phyloP scores from a whole-genome alignment of 2,797 vertebrate species.

The Kryptolebias ocellatus region DNA sequence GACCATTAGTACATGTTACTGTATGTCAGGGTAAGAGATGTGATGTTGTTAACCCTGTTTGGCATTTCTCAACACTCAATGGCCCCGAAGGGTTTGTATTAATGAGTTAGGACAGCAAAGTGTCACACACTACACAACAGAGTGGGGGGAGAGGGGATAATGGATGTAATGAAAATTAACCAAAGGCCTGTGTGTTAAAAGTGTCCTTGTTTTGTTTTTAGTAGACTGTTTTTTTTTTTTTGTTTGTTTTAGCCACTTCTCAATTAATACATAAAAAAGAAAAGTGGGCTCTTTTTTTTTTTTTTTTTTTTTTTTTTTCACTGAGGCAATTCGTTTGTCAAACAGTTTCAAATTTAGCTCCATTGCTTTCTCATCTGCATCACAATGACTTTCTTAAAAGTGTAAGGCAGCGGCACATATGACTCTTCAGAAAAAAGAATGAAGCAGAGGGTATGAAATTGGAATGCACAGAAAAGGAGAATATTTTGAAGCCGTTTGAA shows the following conservation, averaged over 20 bases:
- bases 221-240: background rate
- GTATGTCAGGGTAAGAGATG: constrained; percentile 63
- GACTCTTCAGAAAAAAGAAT: constrained; percentile 29
- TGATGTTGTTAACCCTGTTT: constrained; percentile 70
- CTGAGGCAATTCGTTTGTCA: background rate
- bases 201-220: constrained; percentile 44
- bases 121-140: constrained; percentile 47
- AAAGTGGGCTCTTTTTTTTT: background rate
- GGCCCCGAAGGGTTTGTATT: constrained; percentile 69
- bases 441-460: constrained; percentile 52
- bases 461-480: constrained; percentile 65
- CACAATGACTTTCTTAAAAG: constrained; percentile 24
- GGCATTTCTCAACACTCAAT: constrained; percentile 67
- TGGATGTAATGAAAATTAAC: constrained; percentile 55
- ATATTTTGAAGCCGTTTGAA: constrained; percentile 60
- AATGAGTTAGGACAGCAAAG: constrained; percentile 63
- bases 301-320: background rate
- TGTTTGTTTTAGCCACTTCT: constrained; percentile 4
- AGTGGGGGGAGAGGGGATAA: constrained; percentile 24
- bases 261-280: background rate
- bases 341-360: background rate
- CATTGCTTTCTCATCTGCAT: constrained; percentile 8
- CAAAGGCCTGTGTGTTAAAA: constrained; percentile 32
- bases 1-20: constrained; percentile 50
- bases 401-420: constrained; percentile 30